Base-by-base conservation (phyloP, 2,797 vertebrate genomes). In the Lates japonicus region DNA sequence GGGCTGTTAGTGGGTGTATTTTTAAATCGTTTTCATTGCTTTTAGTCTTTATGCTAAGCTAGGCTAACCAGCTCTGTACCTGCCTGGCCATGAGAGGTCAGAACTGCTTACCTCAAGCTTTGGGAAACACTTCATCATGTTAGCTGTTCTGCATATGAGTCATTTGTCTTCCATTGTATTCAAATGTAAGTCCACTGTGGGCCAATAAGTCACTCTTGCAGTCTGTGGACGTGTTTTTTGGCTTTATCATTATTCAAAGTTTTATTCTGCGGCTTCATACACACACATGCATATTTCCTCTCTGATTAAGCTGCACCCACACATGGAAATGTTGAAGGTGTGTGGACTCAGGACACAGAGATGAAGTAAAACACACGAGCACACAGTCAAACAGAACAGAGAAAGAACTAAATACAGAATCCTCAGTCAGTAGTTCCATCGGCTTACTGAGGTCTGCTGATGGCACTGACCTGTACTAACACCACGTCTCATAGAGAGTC, bases 301-400 rank as follows among this genome's bases (percentile, higher is more conserved):
- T 60, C 6, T 68, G 33, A 59, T 58, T 65, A 48, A 41, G 33
- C 54, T 25, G 39, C 29, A 65, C 20, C 25, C 48, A 31, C 11
- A 51, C 20, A 22, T 25, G 17, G 20, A 41, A 48, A 74, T 25
- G 41, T 20, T 29, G 29, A 46, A 29, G 5, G 20, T 37, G 46
- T 70, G 71, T 46, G 41, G 39, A 64, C 39, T 44, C 35, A n/a
- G 20, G 16, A 19, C 16, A 58, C 49, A n/a, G 51, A 58, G 44
- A 67, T 59, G 20, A 67, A 60, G 58, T 33, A 31, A 33, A 19
- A 67, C 42, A 41, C 31, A 35, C 12, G 4, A 52, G 25, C 12
- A 31, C 8, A n/a, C 41, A 48, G 52, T 74, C 72, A 66, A 59
- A 46, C 61, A 46, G 20, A 44, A 35, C 3, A 49, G 17, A 29